Percentiles rank a stretch among this genome's conserved stretches.
phyloP scores from a whole-genome alignment of 1,140 invertebrate species.

The Listronotus oregonensis region DNA sequence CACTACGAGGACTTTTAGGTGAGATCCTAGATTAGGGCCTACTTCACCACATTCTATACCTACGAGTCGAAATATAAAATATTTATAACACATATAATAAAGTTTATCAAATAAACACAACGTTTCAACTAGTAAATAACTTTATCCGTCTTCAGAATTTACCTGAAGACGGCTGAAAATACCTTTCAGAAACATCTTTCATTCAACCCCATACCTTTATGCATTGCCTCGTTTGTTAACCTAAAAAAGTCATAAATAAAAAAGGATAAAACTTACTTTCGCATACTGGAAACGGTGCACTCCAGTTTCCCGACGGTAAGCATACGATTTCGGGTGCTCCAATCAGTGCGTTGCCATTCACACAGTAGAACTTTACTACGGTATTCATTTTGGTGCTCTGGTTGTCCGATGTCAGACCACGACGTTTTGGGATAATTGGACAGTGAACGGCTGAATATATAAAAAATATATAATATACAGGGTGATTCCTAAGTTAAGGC shows the following conservation, averaged over 20 bases:
- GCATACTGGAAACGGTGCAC: slow-evolving; percentile 76
- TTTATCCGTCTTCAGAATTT: too few species aligned
- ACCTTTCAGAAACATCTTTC: too few species aligned
- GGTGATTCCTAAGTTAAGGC: too few species aligned
- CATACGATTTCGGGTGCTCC: slow-evolving; percentile 74
- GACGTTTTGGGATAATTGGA: slow-evolving; percentile 67
- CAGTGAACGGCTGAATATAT: slow-evolving; percentile 70
- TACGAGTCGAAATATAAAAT: slow-evolving; percentile 41
- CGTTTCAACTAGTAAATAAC: too few species aligned
- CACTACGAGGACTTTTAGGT: slow-evolving; percentile 69
- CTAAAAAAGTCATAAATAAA: too few species aligned
- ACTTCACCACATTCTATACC: slow-evolving; percentile 78
- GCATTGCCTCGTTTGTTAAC: too few species aligned
- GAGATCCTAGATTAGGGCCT: slow-evolving; percentile 59
- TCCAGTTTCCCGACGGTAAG: slow-evolving; percentile 83
- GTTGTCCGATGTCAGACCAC: slow-evolving; percentile 72
- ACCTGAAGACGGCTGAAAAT: too few species aligned
- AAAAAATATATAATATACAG: too few species aligned
- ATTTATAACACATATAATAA: too few species aligned
- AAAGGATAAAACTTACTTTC: slow-evolving; percentile 65
- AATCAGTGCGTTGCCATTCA: slow-evolving; percentile 80
- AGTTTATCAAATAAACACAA: too few species aligned
- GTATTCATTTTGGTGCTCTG: slow-evolving; percentile 75
- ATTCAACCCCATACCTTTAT: too few species aligned
- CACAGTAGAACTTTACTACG: slow-evolving; percentile 74